Conservation (phyloP, 2,113 vertebrate genomes). For the Pontoporia blainvillei region DNA sequence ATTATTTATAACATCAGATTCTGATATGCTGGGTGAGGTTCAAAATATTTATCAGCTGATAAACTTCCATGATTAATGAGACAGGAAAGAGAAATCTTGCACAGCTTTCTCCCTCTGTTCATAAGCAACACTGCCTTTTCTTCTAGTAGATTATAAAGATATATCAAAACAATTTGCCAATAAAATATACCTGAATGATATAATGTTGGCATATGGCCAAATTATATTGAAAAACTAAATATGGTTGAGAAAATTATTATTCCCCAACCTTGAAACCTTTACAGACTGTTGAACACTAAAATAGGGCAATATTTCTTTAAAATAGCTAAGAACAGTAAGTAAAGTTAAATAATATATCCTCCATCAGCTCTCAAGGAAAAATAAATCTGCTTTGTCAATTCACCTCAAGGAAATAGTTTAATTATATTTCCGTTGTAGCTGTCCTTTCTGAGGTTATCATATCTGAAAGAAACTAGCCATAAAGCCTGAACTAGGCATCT, state of each 20-base stretch:
- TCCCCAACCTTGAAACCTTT: conserved; percentile 49
- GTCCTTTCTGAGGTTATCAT: background rate
- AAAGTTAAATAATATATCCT: conserved; percentile 41
- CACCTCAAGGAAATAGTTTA: conserved; percentile 10
- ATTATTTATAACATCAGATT: background rate
- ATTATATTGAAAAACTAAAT: conserved; percentile 40
- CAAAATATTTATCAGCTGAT: background rate
- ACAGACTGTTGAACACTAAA: conserved; percentile 45
- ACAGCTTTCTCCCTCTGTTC: background rate
- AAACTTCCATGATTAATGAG: background rate
- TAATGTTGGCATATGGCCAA: conserved; percentile 24
- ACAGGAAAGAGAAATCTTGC: background rate
- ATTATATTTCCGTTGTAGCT: conserved; percentile 18
- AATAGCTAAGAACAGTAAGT: background rate
- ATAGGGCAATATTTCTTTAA: conserved; percentile 51
- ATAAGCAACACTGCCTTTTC: background rate
- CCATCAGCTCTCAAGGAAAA: background rate
- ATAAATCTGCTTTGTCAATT: conserved; percentile 19
- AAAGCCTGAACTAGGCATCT: background rate
- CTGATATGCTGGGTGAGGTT: background rate
- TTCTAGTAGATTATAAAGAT: background rate
- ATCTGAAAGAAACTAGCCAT: background rate
- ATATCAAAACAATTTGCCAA: background rate
- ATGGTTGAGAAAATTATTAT: conserved; percentile 58
- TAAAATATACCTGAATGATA: background rate